Percentiles rank a stretch among this genome's conserved stretches.
phyloP scores from a whole-genome alignment of 2,888 invertebrate genomes.

The Nyleta sp. region DNA sequence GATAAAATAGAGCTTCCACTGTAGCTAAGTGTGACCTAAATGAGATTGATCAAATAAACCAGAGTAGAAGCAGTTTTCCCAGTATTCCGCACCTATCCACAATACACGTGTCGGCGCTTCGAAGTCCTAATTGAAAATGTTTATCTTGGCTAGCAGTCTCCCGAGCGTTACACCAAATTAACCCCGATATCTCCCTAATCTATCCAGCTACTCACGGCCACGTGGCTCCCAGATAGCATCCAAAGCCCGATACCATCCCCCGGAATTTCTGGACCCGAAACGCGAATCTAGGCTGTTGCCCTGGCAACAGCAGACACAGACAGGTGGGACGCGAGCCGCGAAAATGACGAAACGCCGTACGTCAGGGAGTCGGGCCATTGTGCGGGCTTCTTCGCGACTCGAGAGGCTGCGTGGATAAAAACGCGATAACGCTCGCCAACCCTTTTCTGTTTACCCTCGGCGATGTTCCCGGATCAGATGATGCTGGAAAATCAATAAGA shows the following conservation, averaged over 20 bases:
- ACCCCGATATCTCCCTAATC: slow-evolving; percentile 5
- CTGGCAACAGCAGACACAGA: slow-evolving; percentile 71
- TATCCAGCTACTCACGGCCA: neutral
- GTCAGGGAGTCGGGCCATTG: slow-evolving; percentile 2
- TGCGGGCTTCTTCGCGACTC: neutral
- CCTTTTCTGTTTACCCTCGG: slow-evolving; percentile 44
- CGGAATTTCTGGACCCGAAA: slow-evolving; percentile 22
- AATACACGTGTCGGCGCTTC: no score
- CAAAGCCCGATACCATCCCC: neutral
- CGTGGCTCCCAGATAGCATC: neutral
- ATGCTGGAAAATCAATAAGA: slow-evolving; percentile 55
- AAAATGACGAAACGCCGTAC: slow-evolving; percentile 32
- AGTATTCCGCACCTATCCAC: no score
- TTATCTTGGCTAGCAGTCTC: neutral
- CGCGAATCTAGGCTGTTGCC: slow-evolving; percentile 77
- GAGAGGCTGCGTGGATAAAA: slow-evolving; percentile 17
- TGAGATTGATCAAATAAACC: no score
- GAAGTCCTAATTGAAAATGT: no score
- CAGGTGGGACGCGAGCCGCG: slow-evolving; percentile 23
- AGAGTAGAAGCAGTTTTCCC: no score
- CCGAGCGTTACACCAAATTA: neutral
- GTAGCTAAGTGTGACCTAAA: no score
- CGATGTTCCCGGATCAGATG: slow-evolving; percentile 30
- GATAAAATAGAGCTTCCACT: no score
- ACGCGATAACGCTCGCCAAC: slow-evolving; percentile 1